Percentiles rank a stretch among this genome's conserved stretches.
These are phyloP conservation scores for Holothuria scabra DNA, from an alignment of 53 echinoderm and acorn worm genomes.

Conservation along the genomic window DNA sequence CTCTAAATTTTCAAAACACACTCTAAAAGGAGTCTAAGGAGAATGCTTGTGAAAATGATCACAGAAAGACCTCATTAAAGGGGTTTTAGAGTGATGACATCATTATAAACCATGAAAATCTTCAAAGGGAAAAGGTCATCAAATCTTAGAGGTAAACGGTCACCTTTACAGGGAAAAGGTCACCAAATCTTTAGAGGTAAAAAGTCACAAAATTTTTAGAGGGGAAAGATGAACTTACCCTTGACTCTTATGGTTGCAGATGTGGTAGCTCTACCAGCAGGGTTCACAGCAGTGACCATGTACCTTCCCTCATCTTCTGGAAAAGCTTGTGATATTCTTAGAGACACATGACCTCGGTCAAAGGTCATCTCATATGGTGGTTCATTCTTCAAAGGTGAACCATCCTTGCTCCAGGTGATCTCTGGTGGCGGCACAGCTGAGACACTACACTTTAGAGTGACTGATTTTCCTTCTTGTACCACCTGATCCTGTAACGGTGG, in stretches of 20 bases:
- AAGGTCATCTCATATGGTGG: conserved; percentile 64
- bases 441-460: conserved; percentile 51
- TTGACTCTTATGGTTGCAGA: conserved; percentile 17
- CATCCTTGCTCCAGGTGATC: conserved; percentile 77
- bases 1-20: too few relatives aligned
- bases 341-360: conserved; percentile 57
- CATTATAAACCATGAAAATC: too few relatives aligned
- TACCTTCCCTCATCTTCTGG: conserved; percentile 74
- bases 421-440: conserved; percentile 49
- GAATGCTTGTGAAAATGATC: too few relatives aligned
- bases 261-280: conserved; percentile 13
- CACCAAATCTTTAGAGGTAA: too few relatives aligned
- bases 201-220: too few relatives aligned
- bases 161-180: too few relatives aligned
- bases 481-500: conserved; percentile 55
- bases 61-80: too few relatives aligned
- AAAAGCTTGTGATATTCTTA: conserved; percentile 57
- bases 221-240: not conserved
- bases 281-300: conserved; percentile 62
- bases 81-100: too few relatives aligned
- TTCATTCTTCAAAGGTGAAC: conserved; percentile 46
- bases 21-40: too few relatives aligned
- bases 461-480: conserved; percentile 56
- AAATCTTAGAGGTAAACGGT: too few relatives aligned
- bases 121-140: too few relatives aligned